Evolutionary conservation across 2,797 vertebrate species (phyloP).

Genomic region (Myoxocephalus aenaeus): DNA sequence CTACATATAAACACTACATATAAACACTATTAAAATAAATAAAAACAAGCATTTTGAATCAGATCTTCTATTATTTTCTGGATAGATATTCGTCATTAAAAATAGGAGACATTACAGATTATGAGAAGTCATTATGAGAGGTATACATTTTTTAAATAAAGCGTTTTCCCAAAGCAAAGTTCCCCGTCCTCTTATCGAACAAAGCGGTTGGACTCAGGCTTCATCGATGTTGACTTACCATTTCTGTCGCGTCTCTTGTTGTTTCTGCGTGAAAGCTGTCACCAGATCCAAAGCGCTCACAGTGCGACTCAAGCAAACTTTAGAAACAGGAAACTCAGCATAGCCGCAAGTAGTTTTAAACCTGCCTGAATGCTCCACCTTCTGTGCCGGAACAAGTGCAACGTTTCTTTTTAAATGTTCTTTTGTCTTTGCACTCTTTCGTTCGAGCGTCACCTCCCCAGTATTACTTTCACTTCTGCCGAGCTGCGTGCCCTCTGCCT

Average conservation of each 20-base stretch:
- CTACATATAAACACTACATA: background rate
- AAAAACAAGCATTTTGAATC: background rate
- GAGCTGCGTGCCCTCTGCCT: background rate
- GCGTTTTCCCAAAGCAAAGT: no score
- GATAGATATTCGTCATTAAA: no score
- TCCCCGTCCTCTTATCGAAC: no score
- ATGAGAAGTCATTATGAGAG: background rate
- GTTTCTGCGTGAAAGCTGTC: conserved; percentile 46
- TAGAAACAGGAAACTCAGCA: conserved; percentile 40
- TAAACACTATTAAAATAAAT: background rate
- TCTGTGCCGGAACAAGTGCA: fast-evolving
- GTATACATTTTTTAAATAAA: background rate
- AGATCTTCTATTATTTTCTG: background rate
- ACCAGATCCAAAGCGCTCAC: conserved; percentile 57
- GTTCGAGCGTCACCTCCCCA: fast-evolving
- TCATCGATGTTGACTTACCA: conserved; percentile 65
- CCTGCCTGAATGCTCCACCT: background rate
- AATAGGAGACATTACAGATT: no score
- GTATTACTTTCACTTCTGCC: conserved; percentile 33
- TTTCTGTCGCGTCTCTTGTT: conserved; percentile 42
- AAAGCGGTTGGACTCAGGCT: background rate
- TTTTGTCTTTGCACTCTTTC: background rate
- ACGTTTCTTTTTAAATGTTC: background rate
- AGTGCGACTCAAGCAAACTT: conserved; percentile 17
- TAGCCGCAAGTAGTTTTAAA: fast-evolving